Conservation (phyloP, 1,140 invertebrate genomes). For the Nasonia vitripennis region DNA sequence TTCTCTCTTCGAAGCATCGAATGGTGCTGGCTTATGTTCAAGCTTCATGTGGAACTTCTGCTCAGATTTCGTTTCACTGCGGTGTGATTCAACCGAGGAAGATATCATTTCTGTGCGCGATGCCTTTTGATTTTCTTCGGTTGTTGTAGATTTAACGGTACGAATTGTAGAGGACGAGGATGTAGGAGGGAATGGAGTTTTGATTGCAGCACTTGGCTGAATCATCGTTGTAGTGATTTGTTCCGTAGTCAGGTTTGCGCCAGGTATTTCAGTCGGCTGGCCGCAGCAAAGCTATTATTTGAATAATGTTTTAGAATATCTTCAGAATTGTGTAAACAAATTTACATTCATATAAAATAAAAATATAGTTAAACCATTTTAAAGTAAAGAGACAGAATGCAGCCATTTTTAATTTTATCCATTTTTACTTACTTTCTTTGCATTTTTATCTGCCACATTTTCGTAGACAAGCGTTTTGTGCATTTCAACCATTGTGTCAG, state of each 20-base stretch:
- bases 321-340: not conserved
- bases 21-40: constrained; percentile 69
- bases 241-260: constrained; percentile 65
- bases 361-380: not conserved
- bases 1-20: constrained; percentile 61
- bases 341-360: not conserved
- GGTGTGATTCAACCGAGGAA: constrained; percentile 70
- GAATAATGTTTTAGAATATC: constrained; percentile 33
- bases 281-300: constrained; percentile 51
- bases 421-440: constrained; percentile 64
- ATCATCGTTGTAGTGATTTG: constrained; percentile 69
- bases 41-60: constrained; percentile 74
- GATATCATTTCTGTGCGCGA: constrained; percentile 70
- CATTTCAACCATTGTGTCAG: constrained; percentile 81
- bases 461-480: constrained; percentile 81
- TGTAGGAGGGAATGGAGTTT: constrained; percentile 62
- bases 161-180: constrained; percentile 63
- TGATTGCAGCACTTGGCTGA: constrained; percentile 66
- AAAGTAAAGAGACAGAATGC: not conserved
- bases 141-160: constrained; percentile 61
- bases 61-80: constrained; percentile 71
- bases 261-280: constrained; percentile 62
- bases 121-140: constrained; percentile 59
- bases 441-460: constrained; percentile 71
- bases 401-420: not conserved